Percentiles rank a stretch among this genome's conserved stretches.
These are phyloP conservation scores for Smittia sp. DNA, from an alignment of 2,888 invertebrate species.

Conservation along the genomic window DNA sequence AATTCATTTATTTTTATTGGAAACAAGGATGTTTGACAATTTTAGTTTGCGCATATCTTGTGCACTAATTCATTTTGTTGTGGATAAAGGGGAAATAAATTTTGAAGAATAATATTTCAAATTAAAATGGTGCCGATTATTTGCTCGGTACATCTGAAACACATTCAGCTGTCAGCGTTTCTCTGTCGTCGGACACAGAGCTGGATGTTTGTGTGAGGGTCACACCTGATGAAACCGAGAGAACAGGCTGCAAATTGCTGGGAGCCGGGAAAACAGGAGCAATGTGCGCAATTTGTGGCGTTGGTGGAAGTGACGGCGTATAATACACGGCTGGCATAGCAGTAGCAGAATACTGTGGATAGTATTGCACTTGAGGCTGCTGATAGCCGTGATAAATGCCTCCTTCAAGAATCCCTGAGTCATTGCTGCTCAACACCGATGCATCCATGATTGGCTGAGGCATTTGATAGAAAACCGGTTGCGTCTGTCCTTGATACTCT, in stretches of 20 bases:
- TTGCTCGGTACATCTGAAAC: too few species aligned
- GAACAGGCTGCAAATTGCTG: background rate
- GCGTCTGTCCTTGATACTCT: background rate
- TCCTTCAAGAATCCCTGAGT: background rate
- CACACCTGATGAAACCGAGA: too few species aligned
- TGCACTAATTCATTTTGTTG: background rate
- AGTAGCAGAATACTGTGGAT: background rate
- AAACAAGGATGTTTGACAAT: background rate
- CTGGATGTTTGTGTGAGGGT: too few species aligned
- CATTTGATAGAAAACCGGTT: background rate
- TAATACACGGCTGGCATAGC: background rate
- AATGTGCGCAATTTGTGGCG: background rate
- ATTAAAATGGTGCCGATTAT: background rate
- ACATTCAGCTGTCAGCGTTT: too few species aligned
- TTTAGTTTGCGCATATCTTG: background rate
- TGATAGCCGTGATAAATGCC: background rate
- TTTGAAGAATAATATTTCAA: background rate
- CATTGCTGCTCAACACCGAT: background rate
- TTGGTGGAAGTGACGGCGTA: background rate
- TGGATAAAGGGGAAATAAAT: background rate
- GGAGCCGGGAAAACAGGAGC: background rate
- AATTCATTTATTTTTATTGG: slow-evolving; percentile 1
- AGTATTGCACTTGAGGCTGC: background rate
- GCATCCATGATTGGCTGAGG: background rate
- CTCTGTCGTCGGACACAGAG: too few species aligned